Evolutionary conservation across 2,888 invertebrate species (phyloP).

Genomic region (Nymphalis urticae): DNA sequence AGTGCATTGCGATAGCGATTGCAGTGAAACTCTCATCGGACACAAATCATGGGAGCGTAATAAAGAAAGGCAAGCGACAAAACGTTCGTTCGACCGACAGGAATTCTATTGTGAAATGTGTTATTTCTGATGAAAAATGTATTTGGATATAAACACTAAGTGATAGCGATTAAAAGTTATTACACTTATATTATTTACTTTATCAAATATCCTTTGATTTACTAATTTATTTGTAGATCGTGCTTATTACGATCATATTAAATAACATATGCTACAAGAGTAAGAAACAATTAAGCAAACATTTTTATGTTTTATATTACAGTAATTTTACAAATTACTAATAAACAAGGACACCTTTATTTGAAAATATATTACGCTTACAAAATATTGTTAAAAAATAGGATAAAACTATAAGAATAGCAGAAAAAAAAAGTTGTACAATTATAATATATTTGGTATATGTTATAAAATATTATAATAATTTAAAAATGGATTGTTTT

Average conservation of each 20-base stretch:
- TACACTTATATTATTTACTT: too few species aligned
- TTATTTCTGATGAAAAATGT: conserved; percentile 67
- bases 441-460: too few species aligned
- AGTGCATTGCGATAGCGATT: conserved; percentile 53
- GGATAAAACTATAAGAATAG: too few species aligned
- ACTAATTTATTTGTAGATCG: not conserved
- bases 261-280: not conserved
- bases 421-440: too few species aligned
- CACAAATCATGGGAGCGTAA: conserved; percentile 70
- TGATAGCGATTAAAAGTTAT: not conserved
- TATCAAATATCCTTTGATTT: not conserved
- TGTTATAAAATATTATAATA: too few species aligned
- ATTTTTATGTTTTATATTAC: too few species aligned
- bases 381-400: too few species aligned
- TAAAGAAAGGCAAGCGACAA: conserved; percentile 61
- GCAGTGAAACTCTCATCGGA: conserved; percentile 59
- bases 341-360: too few species aligned
- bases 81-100: conserved; percentile 67
- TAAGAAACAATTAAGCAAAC: too few species aligned
- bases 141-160: conserved; percentile 54
- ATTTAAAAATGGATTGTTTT: too few species aligned
- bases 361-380: too few species aligned
- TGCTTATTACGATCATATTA: not conserved
- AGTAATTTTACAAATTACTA: too few species aligned
- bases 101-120: conserved; percentile 71